A percentile compares a stretch with the other conserved stretches of the same genome.
phyloP scores from a whole-genome alignment of 2,797 vertebrate species.

The Ctenopoma multispine region DNA sequence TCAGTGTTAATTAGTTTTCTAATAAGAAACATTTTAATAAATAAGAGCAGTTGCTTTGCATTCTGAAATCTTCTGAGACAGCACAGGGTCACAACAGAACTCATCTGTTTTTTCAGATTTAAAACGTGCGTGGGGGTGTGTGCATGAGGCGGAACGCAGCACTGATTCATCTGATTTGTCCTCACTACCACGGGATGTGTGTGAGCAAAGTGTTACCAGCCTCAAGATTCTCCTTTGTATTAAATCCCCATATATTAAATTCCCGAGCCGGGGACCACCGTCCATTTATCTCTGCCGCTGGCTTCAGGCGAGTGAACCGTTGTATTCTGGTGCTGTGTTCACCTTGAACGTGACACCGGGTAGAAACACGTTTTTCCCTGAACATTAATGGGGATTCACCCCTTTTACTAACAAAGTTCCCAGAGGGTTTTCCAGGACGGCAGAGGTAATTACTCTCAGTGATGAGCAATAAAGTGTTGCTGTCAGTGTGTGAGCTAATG shows the following conservation, averaged over 20 bases:
- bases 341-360: background rate
- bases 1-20: too few relatives aligned
- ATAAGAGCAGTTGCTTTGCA: background rate
- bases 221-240: background rate
- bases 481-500: slow-evolving; percentile 45
- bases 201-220: background rate
- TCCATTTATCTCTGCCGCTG: too few relatives aligned
- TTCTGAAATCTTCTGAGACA: background rate
- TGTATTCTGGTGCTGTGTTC: background rate
- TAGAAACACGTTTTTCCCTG: slow-evolving; percentile 18
- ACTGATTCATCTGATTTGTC: too few relatives aligned
- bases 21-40: background rate
- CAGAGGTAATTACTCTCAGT: slow-evolving; percentile 62
- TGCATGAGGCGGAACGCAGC: too few relatives aligned
- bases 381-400: slow-evolving; percentile 43
- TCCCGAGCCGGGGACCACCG: too few relatives aligned
- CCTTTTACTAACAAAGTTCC: slow-evolving; percentile 27
- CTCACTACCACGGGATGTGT: too few relatives aligned
- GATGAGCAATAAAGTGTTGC: slow-evolving; percentile 42
- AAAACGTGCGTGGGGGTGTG: background rate
- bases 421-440: slow-evolving; percentile 32
- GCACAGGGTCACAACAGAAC: background rate
- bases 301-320: background rate
- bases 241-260: background rate
- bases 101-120: background rate